Evolutionary conservation across 2,797 vertebrate genomes (phyloP), one percentile per base, ranked within the genome.

Genomic region (Aythya fuligula): DNA sequence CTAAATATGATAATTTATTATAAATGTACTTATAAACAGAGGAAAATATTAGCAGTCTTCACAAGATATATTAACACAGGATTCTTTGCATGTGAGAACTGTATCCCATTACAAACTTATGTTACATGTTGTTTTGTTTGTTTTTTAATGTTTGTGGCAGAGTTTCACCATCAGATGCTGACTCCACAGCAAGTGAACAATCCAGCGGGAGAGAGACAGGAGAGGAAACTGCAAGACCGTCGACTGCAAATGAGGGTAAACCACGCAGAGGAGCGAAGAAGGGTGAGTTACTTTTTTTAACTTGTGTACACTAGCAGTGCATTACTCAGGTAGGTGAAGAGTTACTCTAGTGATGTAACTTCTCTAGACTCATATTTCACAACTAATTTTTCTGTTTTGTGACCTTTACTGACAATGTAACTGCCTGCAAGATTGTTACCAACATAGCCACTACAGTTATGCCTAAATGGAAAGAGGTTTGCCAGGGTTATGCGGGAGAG

Each of bases 121-220:
- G 17, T 51, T 74, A 13, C 41, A 2, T 45, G 21, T 64, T 90
- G 36, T 8, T 61, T 84, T 14, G 20, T 78, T 89, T 79, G 39
- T 17, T 79, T 65, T 85, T 81, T 28, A 16, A 16, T 58, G 51
- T 92, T 93, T 76, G 34, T 94, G 83, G 49, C 97, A 99, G 99
- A 95, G 97, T 99, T 95, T 99, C 98, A 1, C 99, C 99, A 1
- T 99, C 99, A 16, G 99, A 99, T 38, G 99, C 98, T 1, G 99
- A 99, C 93, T 99, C 99, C 1, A 97, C 99, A 10, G 98, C 98
- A 79, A 99, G 99, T 54, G 99, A 99, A 77, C 98, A 98, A 20
- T 99, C 99, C 14, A 99, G 99, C 0, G 99, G 98, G 86, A 98
- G 98, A 87, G 99, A 99, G 32, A 99, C 98, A 0, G 98, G 98